These are phyloP conservation scores for Ecliptopera silaceata DNA, from an alignment of 2,888 invertebrate species.

Conservation along the genomic window DNA sequence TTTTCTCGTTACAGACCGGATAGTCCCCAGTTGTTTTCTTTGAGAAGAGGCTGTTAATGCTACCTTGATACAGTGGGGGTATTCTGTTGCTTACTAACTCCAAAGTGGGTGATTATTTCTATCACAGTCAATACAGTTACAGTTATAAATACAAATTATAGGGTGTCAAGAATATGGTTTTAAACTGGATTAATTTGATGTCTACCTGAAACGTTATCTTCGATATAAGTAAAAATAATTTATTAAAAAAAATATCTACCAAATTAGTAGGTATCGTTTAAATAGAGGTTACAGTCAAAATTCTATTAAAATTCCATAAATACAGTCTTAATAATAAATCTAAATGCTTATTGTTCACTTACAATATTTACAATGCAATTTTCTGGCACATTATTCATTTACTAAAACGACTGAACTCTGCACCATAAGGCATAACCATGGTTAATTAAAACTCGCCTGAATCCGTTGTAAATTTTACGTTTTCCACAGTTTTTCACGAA, in stretches of 20 bases:
- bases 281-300: too few species aligned
- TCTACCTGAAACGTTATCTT: too few species aligned
- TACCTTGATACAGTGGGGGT: constrained; percentile 14
- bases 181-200: too few species aligned
- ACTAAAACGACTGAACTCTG: constrained; percentile 24
- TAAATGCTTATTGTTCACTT: neutral
- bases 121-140: neutral
- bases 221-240: too few species aligned
- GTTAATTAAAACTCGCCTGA: constrained; percentile 79
- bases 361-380: constrained; percentile 6
- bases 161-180: too few species aligned
- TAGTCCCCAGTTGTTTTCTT: constrained; percentile 62
- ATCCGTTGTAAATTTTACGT: constrained; percentile 77
- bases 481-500: constrained; percentile 68
- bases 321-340: too few species aligned
- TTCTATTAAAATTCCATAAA: too few species aligned
- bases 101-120: constrained; percentile 5
- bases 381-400: constrained; percentile 16
- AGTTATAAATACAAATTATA: neutral
- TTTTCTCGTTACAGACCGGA: constrained; percentile 73
- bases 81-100: constrained; percentile 12
- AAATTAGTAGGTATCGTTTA: too few species aligned
- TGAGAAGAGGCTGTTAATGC: constrained; percentile 21
- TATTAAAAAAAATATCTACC: too few species aligned
- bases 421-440: constrained; percentile 51